Evolutionary conservation across 2,888 invertebrate genomes (phyloP), one percentile per base, ranked within the genome.

Genomic region (Agrotis clavis): DNA sequence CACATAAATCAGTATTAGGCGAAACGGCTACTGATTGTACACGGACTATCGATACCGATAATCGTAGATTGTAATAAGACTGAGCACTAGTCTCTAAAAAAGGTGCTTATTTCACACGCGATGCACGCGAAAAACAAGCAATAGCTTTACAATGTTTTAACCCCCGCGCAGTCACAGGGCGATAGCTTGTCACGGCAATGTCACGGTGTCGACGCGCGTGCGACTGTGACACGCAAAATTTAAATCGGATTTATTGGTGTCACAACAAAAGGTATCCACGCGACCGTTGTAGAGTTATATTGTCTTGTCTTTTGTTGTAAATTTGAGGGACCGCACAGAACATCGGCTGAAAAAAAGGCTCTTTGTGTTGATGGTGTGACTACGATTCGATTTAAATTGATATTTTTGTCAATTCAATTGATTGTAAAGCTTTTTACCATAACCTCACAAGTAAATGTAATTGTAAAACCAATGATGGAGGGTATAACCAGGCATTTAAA

Each of bases 211-310:
- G 89, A 90, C 91, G 88, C 85, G 88, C 86, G 89, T 89, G 87
- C 88, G 85, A 88, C 84, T 86, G 92, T 89, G 85, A 86, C 94
- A 94, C 92, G 93, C 92, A 83, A 92, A 92, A 93, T 93, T 92
- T 90, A 89, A 93, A 94, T 93, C 90, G 88, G 91, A 92, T 94
- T 94, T 90, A 90, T 90, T 87, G 82, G 82, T 86, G 83, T 84
- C 86, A 87, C 83, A 86, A 81, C 81, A 83, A 86, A 83, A 81
- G 77, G 78, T 78, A 83, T 72, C 79, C 77, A 86, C 25, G 85
- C 79, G 74, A 81, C 86, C 77, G 74, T 70, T 79, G 71, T 72
- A 81, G 79, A 85, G 84, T 76, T 81, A 68, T 63, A 71, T 78
- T 75, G 78, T 81, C 79, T 84, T 77, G 72, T 76, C 69, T 74